Evolutionary conservation across 2,113 vertebrate species (phyloP), one percentile per base, ranked within the genome.

Genomic region (Chlorodrepanis virens): DNA sequence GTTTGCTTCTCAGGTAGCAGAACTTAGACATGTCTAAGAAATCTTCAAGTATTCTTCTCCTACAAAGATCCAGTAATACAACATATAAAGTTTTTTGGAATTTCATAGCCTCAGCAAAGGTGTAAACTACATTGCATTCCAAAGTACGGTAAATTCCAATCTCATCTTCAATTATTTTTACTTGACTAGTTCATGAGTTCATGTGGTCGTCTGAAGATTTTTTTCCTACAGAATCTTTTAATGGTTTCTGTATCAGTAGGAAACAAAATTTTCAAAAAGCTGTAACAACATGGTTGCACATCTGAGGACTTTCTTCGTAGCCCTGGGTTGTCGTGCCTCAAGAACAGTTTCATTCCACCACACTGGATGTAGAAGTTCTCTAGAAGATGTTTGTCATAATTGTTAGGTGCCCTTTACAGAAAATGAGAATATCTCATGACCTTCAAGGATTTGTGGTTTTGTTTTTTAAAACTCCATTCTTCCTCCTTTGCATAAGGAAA

Each of bases 261-360:
- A 57, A 71, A 68, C 3, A 16, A 18, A 4, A 37, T 63, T 59
- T 71, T 80, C 35, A 68, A 35, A 23, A 83, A 28, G 21, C 25
- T n/a, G 1, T 2, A 20, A 52, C 44, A 49, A 23, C 0, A 0
- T 47, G 9, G 12, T 22, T n/a, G 27, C 14, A 40, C 20, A 50
- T 8, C 44, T 8, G 14, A 67, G 27, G 18, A 29, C 16, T 39
- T 47, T 12, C 12, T 44, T 35, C 21, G 9, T 5, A 14, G 24
- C 13, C 31, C 24, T 10, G 42, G 8, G 28, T 6, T 47, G 10
- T 50, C 52, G 25, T 5, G 40, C 22, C 63, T 56, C 25, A n/a
- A 31, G 28, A 21, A 54, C 19, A 27, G 17, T n/a, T 77, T 54
- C 10, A 10, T 39, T 71, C 31, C 16, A 40, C 33, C 18, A 50